Percentiles rank a stretch among this genome's conserved stretches.
Conservation (phyloP, 2,797 vertebrate genomes). For the Schizothorax lantsangensis region DNA sequence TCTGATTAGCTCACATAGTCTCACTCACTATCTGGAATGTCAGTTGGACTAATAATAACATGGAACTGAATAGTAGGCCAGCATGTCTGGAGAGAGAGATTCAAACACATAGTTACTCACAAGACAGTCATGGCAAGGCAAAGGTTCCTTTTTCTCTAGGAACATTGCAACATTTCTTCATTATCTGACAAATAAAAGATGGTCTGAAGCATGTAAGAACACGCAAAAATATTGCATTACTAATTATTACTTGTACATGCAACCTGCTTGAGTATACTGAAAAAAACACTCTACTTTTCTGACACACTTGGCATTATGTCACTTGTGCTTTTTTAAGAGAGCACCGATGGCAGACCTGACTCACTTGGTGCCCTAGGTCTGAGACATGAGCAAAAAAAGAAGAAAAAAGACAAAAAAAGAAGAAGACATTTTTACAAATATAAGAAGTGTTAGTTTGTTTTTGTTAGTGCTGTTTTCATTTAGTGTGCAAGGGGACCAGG, state of each 20-base stretch:
- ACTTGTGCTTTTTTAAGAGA: neutral
- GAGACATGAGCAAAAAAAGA: neutral
- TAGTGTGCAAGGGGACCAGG: neutral
- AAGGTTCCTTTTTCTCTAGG: neutral
- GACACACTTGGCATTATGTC: neutral
- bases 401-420: too few relatives aligned
- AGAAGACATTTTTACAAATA: neutral
- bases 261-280: neutral
- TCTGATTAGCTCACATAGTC: slow-evolving; percentile 16
- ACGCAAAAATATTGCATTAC: neutral
- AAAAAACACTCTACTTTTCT: neutral
- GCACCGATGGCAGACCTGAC: neutral
- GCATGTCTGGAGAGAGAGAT: neutral
- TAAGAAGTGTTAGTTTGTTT: neutral
- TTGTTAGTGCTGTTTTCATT: neutral
- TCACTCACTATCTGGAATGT: slow-evolving; percentile 36
- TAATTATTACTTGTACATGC: neutral
- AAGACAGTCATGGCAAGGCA: neutral
- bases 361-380: neutral
- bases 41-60: slow-evolving; percentile 55
- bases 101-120: neutral
- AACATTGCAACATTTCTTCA: slow-evolving; percentile 10
- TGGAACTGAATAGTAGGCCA: slow-evolving; percentile 4
- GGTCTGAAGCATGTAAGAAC: neutral
- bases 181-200: neutral